Percentiles rank a stretch among this genome's conserved stretches.
Conservation (phyloP, 2,113 vertebrate species). For the Sinocyclocheilus grahami region DNA sequence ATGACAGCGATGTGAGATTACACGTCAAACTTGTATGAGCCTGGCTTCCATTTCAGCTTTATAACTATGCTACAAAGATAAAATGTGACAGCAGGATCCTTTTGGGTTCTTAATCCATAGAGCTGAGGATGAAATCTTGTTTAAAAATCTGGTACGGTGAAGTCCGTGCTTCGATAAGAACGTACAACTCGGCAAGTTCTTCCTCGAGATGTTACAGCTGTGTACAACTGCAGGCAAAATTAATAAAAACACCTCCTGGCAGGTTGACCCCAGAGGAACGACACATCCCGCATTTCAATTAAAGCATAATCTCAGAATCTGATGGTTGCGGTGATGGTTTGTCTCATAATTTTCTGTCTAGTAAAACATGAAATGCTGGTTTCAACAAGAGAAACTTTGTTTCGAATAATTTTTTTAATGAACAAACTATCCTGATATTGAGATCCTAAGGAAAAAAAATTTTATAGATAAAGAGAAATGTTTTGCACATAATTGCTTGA, state of each 20-base stretch:
- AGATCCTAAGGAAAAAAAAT: no score
- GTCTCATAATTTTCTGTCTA: slow-evolving; percentile 66
- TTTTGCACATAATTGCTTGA: not conserved
- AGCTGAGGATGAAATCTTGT: slow-evolving; percentile 73
- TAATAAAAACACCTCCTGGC: slow-evolving; percentile 62
- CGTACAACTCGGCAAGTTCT: slow-evolving; percentile 71
- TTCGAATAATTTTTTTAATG: slow-evolving; percentile 72
- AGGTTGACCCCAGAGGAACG: slow-evolving; percentile 31
- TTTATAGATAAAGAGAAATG: not conserved
- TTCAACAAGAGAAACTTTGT: slow-evolving; percentile 52
- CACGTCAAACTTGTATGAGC: slow-evolving; percentile 21
- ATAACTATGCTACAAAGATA: slow-evolving; percentile 65
- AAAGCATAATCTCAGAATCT: slow-evolving; percentile 55
- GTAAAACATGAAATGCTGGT: slow-evolving; percentile 59
- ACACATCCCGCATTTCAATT: slow-evolving; percentile 62
- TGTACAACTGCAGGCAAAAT: slow-evolving; percentile 44
- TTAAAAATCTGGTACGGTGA: slow-evolving; percentile 71
- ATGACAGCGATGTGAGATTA: slow-evolving; percentile 27
- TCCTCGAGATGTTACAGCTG: slow-evolving; percentile 17
- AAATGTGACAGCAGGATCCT: slow-evolving; percentile 69
- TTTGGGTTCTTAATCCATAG: slow-evolving; percentile 71
- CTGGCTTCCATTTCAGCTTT: slow-evolving; percentile 44
- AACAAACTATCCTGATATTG: not conserved
- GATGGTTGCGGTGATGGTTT: slow-evolving; percentile 55
- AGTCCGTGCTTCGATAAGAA: slow-evolving; percentile 70